Percentiles rank a stretch among this genome's conserved stretches.
Conservation (phyloP, 2,113 vertebrate genomes). For the Eulemur macaco region DNA sequence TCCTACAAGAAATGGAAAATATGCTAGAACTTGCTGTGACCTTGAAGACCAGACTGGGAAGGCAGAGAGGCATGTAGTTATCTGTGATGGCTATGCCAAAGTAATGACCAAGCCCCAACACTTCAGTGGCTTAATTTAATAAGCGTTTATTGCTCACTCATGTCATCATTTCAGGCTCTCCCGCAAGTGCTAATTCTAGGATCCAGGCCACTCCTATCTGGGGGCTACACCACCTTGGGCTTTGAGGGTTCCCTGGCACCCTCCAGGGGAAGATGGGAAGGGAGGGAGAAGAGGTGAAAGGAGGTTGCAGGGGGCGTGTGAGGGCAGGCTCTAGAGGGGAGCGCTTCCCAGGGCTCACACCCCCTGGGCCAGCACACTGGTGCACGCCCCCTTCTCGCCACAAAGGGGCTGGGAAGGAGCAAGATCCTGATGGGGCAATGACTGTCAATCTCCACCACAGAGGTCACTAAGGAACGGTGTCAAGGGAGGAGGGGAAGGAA, state of each 20-base stretch:
- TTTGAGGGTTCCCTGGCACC: neutral
- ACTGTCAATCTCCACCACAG: neutral
- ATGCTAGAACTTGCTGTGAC: neutral
- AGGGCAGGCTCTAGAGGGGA: neutral
- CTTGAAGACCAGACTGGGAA: neutral
- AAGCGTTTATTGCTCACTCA: neutral
- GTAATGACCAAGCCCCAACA: neutral
- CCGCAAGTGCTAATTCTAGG: neutral
- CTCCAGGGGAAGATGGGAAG: neutral
- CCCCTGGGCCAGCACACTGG: accelerated
- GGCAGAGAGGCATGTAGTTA: neutral
- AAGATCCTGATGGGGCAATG: neutral
- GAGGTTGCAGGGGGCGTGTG: neutral
- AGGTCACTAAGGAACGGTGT: neutral
- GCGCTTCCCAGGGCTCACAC: neutral
- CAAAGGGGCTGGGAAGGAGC: neutral
- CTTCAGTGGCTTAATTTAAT: neutral
- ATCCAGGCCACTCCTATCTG: neutral
- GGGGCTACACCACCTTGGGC: neutral
- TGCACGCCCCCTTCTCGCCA: neutral
- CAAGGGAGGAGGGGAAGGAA: neutral
- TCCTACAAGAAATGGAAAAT: neutral
- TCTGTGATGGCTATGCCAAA: neutral
- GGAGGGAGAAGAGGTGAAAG: neutral
- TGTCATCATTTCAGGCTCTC: neutral